Percentiles rank a stretch among this genome's conserved stretches.
These are phyloP conservation scores for Dasypogon diadema DNA, from an alignment of 2,888 invertebrate species.

Conservation along the genomic window DNA sequence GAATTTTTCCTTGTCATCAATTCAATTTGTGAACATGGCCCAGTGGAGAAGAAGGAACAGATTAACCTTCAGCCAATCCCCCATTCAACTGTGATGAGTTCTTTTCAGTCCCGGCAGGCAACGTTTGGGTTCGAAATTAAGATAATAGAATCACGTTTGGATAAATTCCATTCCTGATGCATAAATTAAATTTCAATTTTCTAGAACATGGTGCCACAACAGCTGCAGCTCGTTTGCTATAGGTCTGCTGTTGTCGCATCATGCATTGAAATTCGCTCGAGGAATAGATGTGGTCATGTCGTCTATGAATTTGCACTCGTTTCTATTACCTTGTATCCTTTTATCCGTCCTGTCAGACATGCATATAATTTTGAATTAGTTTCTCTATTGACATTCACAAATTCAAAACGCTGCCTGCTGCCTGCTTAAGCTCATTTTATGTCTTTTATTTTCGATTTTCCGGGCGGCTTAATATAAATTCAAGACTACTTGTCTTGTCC, in stretches of 20 bases:
- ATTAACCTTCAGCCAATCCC: neutral
- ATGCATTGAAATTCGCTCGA: neutral
- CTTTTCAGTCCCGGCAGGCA: neutral
- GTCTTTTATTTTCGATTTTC: neutral
- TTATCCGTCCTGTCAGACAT: slow-evolving; percentile 1
- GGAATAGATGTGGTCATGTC: neutral
- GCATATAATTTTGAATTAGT: slow-evolving; percentile 12
- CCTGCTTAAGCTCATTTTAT: neutral
- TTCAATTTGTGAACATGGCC: neutral
- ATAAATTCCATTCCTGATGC: slow-evolving; percentile 10
- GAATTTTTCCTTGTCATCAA: neutral
- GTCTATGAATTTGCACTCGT: neutral
- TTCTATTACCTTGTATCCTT: neutral
- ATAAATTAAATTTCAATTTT: slow-evolving; percentile 16
- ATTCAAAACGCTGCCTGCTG: neutral
- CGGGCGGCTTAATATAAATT: neutral
- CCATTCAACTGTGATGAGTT: neutral
- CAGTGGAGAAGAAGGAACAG: neutral
- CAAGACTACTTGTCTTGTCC: neutral
- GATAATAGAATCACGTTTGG: slow-evolving; percentile 8
- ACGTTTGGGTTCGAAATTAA: neutral
- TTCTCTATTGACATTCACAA: slow-evolving; percentile 1
- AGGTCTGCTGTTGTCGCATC: neutral
- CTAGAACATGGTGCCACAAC: slow-evolving; percentile 1
- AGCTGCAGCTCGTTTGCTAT: neutral